phyloP scores from a whole-genome alignment of 2,888 invertebrate genomes.

The Phengaris arion region DNA sequence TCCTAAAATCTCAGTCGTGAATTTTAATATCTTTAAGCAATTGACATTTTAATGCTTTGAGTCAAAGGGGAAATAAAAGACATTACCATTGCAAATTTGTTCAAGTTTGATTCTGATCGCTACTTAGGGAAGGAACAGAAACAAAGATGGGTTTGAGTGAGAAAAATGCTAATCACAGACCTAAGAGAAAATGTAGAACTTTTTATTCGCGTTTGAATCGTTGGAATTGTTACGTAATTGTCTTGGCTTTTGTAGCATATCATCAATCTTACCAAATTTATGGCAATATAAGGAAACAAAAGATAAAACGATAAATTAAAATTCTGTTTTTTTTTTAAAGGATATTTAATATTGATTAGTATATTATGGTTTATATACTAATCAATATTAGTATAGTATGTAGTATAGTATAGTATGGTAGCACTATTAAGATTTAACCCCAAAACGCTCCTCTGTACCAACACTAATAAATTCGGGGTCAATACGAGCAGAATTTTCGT shows the following conservation, averaged over 20 bases:
- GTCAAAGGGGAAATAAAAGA: slow-evolving; percentile 66
- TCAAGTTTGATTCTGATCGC: slow-evolving; percentile 54
- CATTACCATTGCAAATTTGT: slow-evolving; percentile 55
- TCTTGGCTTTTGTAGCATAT: not conserved
- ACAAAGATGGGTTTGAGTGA: slow-evolving; percentile 48
- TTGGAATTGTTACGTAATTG: slow-evolving; percentile 37
- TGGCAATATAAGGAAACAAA: too few relatives aligned
- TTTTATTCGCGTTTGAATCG: slow-evolving; percentile 12
- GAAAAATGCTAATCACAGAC: slow-evolving; percentile 48
- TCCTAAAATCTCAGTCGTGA: slow-evolving; percentile 23
- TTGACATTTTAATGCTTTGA: slow-evolving; percentile 57
- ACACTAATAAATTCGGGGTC: not conserved
- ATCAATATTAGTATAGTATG: too few relatives aligned
- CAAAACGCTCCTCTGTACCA: not conserved
- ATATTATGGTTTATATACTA: too few relatives aligned
- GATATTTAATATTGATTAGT: too few relatives aligned
- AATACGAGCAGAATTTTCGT: not conserved
- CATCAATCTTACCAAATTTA: not conserved
- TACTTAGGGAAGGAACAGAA: slow-evolving; percentile 51
- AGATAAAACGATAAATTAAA: too few relatives aligned
- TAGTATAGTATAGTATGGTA: too few relatives aligned
- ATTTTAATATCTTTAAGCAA: slow-evolving; percentile 49
- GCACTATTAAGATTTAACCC: not conserved
- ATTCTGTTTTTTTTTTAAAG: too few relatives aligned
- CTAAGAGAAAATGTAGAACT: slow-evolving; percentile 52